Evolutionary conservation across 2,113 vertebrate genomes (phyloP).

Genomic region (Leuciscus idus): DNA sequence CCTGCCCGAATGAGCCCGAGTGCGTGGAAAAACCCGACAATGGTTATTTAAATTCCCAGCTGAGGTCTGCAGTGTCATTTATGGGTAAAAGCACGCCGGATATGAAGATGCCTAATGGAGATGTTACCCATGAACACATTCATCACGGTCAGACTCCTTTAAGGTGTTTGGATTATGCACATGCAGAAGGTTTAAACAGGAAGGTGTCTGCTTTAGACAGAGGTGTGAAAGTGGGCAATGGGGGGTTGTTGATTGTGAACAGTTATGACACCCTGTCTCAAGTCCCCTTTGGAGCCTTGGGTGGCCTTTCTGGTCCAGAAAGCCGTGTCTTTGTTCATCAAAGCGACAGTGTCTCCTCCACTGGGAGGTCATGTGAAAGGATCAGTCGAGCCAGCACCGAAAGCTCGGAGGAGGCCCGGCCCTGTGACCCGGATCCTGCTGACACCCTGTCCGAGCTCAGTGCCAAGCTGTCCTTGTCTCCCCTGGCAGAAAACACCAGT

Average conservation of each 20-base stretch:
- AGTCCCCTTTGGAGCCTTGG: constrained; percentile 20
- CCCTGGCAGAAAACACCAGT: constrained; percentile 34
- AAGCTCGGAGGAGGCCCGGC: constrained; percentile 24
- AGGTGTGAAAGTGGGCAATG: constrained; percentile 74
- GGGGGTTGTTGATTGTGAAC: constrained; percentile 67
- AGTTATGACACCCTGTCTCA: constrained; percentile 22
- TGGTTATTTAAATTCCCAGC: constrained; percentile 37
- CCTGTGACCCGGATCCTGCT: constrained; percentile 17
- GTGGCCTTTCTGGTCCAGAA: constrained; percentile 34
- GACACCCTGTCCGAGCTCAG: constrained; percentile 44
- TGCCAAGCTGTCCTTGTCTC: constrained; percentile 36
- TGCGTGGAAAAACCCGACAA: constrained; percentile 14
- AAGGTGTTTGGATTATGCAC: neutral
- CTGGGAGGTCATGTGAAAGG: constrained; percentile 32
- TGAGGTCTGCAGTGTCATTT: constrained; percentile 24
- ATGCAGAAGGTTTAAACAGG: constrained; percentile 22
- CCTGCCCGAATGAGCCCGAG: constrained; percentile 37
- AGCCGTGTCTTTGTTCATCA: neutral
- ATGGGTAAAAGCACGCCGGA: constrained; percentile 19
- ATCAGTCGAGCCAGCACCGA: constrained; percentile 24
- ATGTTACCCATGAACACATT: neutral
- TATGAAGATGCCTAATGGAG: constrained; percentile 60
- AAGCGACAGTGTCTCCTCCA: constrained; percentile 6
- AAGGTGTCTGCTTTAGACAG: constrained; percentile 18
- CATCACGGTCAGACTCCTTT: neutral